Base-by-base conservation (phyloP, 2,113 vertebrate genomes). In the Chrysemys picta region DNA sequence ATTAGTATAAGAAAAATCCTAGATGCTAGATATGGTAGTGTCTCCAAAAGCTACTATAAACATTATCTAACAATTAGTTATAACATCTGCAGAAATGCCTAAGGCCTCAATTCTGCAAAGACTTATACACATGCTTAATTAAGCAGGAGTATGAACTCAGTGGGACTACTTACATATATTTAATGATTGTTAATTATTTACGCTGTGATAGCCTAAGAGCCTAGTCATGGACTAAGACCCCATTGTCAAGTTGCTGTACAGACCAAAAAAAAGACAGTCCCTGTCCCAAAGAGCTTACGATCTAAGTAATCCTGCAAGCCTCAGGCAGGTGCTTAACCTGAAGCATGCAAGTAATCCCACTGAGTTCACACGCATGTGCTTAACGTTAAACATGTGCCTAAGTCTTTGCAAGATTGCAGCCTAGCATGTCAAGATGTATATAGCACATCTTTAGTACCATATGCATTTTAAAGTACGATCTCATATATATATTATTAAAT, bases 261-360 rank as follows among this genome's bases (percentile, higher is more conserved):
- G 35, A 83, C 22, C 57, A 45, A 54, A 52, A 54, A 52, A 57
- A 42, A 0, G 0, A 1, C 27, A 54, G 2, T 19, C 75, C 27
- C 31, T 17, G 11, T n/a, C 24, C n/a, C 57, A 82, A 83, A 31
- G 2, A 52, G 7, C 14, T 62, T 78, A 50, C 27, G 57, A 81
- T 10, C 17, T 65, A 38, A 87, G 59, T 42, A 49, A 27, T 49
- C 54, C 47, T 1, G 3, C 35, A 29, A 83, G 47, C 80, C 52
- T 31, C 10, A 25, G 59, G 57, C 10, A 49, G 24, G 47, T 87
- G 13, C 1, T 5, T 50, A 92, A 35, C 21, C 82, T 65, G 80
- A 78, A 85, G 16, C 49, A 65, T 0, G 0, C 0, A 0, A 88
- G n/a, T 83, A 25, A 19, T 27, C 13, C 53, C 45, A 54, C 72